Evolutionary conservation across 2,113 vertebrate species (phyloP), one percentile per base, ranked within the genome.

Genomic region (Oriolus oriolus): DNA sequence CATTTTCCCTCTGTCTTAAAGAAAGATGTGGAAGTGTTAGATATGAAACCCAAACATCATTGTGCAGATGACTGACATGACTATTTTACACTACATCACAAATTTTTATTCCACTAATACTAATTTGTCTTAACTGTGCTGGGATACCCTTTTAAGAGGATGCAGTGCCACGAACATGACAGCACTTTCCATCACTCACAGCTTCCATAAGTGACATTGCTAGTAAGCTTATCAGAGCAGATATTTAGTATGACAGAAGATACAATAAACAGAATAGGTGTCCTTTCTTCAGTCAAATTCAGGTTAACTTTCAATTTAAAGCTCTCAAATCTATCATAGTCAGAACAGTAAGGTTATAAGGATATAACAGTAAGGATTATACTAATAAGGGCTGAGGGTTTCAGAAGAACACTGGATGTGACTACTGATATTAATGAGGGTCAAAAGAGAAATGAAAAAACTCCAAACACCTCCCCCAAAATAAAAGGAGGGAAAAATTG

Each of bases 1-100:
- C 18, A 61, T 91, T 94, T 91, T 82, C n/a, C 53, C 20, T 85
- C 54, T 71, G 37, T 76, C 81, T 78, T 84, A 39, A 92, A 91
- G 56, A 80, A 89, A 83, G 19, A 41, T 4, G 4, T 76, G 53
- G n/a, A 90, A 73, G 24, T 30, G 24, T 86, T 78, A 90, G 37
- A 64, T 83, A 85, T 2, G 7, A 87, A 92, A 70, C 49, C 66
- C 6, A 88, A 95, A 54, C 23, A 27, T 70, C 45, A 35, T 73
- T 86, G 21, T 26, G 10, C 28, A 30, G 39, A 37, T n/a, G 12
- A 42, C 13, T 64, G 64, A 13, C n/a, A 28, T 2, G 3, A 75
- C 11, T 24, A 8, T 76, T 89, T 84, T 81, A 54, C 13, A 24
- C 16, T 60, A 17, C 28, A 54, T 2, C 28, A 60, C 12, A 79